phyloP scores from a whole-genome alignment of 2,888 invertebrate species.

The Netelia inedita region DNA sequence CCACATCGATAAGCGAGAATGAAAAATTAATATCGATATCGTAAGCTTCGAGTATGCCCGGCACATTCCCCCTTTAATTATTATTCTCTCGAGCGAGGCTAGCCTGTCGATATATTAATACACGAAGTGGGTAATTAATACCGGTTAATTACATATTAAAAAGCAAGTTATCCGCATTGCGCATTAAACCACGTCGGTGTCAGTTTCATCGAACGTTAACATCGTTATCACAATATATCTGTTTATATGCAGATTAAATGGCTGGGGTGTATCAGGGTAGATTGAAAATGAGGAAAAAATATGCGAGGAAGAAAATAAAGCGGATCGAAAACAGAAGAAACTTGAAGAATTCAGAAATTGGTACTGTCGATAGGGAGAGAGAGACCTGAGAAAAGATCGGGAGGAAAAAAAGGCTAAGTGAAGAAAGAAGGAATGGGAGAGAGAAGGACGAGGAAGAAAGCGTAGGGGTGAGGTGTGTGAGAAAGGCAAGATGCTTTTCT shows the following conservation, averaged over 20 bases:
- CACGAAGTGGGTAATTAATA: background rate
- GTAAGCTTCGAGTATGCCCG: background rate
- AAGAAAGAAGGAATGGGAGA: conserved; percentile 19
- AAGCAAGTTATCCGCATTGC: background rate
- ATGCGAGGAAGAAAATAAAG: conserved; percentile 16
- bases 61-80: background rate
- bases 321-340: conserved; percentile 30
- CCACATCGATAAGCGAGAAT: background rate
- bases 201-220: background rate
- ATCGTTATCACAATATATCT: background rate
- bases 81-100: conserved; percentile 2
- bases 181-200: background rate
- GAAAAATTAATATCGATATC: background rate
- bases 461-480: conserved; percentile 12
- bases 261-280: background rate
- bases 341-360: conserved; percentile 29
- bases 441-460: background rate
- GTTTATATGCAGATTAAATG: conserved; percentile 29
- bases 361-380: conserved; percentile 16
- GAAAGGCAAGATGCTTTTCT: conserved; percentile 58
- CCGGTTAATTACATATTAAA: background rate
- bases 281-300: conserved; percentile 1
- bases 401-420: background rate
- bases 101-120: background rate
- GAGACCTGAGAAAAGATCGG: conserved; percentile 19